Base-by-base conservation (phyloP, 2,888 invertebrate species). In the Agonum fuliginosum region DNA sequence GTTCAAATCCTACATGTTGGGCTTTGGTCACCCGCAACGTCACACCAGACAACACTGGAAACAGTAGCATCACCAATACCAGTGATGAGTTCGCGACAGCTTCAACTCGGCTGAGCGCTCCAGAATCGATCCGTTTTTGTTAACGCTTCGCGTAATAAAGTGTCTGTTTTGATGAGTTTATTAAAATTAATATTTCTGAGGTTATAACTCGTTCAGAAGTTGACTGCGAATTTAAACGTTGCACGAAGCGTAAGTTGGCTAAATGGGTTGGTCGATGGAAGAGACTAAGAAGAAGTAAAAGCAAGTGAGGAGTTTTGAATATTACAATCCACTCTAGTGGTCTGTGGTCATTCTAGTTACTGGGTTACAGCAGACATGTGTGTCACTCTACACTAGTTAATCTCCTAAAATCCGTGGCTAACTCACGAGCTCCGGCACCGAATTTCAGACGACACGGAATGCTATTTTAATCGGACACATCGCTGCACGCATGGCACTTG, bases 131-230 rank as follows among this genome's bases (percentile, higher is more conserved):
- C 48, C 46, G 48, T 17, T 48, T 70, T 48, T 70, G 70, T 48
- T 48, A 70, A 70, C 41, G 70, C 27, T 48, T 19, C 43, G 41
- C 27, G 48, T 72, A 72, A 48, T 72, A 62, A 65, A 74, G 65
- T 74, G 74, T 74, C 62, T 74, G 74, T 74, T 74, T 62, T 65
- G 62, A 58, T 74, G 73, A 73, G 73, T 74, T 65, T 65, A 74
- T 74, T 62, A 74, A 62, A 74, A 74, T 65, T 58, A 62, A 74
- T 65, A 65, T 46, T 24, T 37, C 19, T 74, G 62, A 43, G 62
- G 62, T 74, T 74, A 74, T 74, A 30, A 65, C 46, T 74, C 27
- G 41, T 58, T 51, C 51, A 54, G 30, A 72, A 72, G 24, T 72
- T 37, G 30, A 54, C 54, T 48, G 30, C 20, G 12, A n/a, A 37